These are phyloP conservation scores for Ctenomys sociabilis DNA, from an alignment of 2,113 vertebrate genomes.

Conservation along the genomic window DNA sequence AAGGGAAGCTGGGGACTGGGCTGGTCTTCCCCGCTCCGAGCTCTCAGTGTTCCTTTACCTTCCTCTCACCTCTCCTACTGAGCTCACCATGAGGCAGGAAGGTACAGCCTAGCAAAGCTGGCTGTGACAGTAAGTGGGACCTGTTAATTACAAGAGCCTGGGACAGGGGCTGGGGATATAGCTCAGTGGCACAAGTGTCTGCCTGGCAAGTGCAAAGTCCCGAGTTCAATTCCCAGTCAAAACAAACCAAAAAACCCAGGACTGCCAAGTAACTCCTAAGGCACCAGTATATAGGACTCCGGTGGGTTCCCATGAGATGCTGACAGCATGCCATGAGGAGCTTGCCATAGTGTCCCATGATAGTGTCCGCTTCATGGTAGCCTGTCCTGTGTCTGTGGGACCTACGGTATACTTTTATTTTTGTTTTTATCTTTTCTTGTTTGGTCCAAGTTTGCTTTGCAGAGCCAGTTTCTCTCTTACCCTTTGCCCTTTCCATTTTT, in stretches of 20 bases:
- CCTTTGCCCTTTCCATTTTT: background rate
- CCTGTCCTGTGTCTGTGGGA: background rate
- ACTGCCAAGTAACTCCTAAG: background rate
- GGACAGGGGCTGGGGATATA: background rate
- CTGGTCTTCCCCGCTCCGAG: background rate
- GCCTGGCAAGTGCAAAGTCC: too few species aligned
- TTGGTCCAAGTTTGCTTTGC: background rate
- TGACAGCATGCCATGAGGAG: background rate
- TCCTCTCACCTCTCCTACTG: background rate
- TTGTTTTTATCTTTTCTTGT: background rate
- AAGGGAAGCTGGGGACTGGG: background rate
- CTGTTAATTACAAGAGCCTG: background rate
- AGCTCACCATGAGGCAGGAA: background rate
- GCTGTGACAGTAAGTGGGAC: background rate
- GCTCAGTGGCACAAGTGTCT: too few species aligned
- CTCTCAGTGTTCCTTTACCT: background rate
- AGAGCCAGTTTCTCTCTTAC: background rate
- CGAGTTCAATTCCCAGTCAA: too few species aligned
- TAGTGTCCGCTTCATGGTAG: background rate
- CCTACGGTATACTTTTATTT: background rate
- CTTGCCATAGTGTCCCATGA: accelerated
- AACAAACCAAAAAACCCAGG: too few species aligned
- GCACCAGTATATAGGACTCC: background rate
- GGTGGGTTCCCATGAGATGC: background rate
- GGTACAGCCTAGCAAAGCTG: background rate